Base-by-base conservation (phyloP, 2,888 invertebrate genomes). In the Cantharis flavilabris region DNA sequence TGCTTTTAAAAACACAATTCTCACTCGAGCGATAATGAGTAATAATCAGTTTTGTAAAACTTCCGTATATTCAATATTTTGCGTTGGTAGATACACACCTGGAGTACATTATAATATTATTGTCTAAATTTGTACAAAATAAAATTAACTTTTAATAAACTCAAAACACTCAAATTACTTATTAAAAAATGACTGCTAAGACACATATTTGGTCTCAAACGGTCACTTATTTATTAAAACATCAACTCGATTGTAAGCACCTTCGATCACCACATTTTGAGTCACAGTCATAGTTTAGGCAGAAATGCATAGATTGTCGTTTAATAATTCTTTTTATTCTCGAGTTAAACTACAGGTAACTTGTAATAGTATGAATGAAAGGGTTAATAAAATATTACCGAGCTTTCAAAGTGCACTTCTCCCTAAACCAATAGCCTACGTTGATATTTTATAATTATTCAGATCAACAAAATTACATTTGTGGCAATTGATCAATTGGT, bases 401-500 rank as follows among this genome's bases (percentile, higher is more conserved):
- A 7, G n/a, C 2, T n/a, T 49, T n/a, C 7, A 49, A 49, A 49
- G 5, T 49, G n/a, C 49, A 49, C n/a, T 49, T 49, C 49, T 9
- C 9, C n/a, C n/a, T 49, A 49, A 49, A 49, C n/a, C 13, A 49
- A 49, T n/a, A n/a, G 2, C 7, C n/a, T n/a, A 49, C 5, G 49
- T 49, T 49, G 49, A 49, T 9, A 49, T 49, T 49, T 49, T 49
- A 7, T 49, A 49, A 49, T 49, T n/a, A 49, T 4, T 49, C n/a
- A 49, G n/a, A 49, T 49, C n/a, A n/a, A 62, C 30, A 28, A 9
- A 26, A 79, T 86, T 89, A 95, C 94, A 95, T 95, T 86, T 94
- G 94, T 2, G 99, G 98, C 81, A 99, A 91, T 86, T 95, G 95
- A 82, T 98, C 98, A 82, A 99, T 97, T 0, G 98, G 97, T 9